Conservation (phyloP, 1,140 invertebrate species). For the Drosophila sechellia region DNA sequence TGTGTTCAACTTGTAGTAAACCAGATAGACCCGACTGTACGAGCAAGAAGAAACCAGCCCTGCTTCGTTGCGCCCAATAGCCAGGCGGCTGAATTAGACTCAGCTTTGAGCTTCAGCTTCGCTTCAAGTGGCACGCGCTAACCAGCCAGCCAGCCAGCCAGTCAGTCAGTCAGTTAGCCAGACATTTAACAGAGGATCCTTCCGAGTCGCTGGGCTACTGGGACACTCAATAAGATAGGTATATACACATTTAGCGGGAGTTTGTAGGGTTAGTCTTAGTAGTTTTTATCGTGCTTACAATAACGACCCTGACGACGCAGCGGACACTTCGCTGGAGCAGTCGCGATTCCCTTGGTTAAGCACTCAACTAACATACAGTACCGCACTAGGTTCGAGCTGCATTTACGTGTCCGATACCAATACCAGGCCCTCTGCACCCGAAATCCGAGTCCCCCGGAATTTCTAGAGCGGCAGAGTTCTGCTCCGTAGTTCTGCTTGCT, state of each 20-base stretch:
- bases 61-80: conserved; percentile 9
- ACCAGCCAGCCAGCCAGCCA: neutral
- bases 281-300: conserved; percentile 53
- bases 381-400: conserved; percentile 65
- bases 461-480: conserved; percentile 7
- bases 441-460: conserved; percentile 1
- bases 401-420: conserved; percentile 57
- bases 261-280: conserved; percentile 51
- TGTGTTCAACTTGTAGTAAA: conserved; percentile 48
- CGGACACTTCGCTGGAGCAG: conserved; percentile 17
- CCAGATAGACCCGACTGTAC: conserved; percentile 26
- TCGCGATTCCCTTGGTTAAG: conserved; percentile 54
- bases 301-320: conserved; percentile 22
- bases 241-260: conserved; percentile 35
- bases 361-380: conserved; percentile 46
- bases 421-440: neutral
- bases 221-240: conserved; percentile 35
- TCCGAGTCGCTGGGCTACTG: conserved; percentile 1
- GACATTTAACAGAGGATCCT: neutral
- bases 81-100: neutral
- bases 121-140: conserved; percentile 1
- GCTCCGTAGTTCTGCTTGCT: neutral
- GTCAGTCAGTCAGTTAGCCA: neutral
- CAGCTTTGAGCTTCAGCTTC: conserved; percentile 25
- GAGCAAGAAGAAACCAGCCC: conserved; percentile 12